These are phyloP conservation scores for Hydrozoanthus tunicans DNA, from an alignment of 64 coral and sea anemone genomes.

Conservation along the genomic window DNA sequence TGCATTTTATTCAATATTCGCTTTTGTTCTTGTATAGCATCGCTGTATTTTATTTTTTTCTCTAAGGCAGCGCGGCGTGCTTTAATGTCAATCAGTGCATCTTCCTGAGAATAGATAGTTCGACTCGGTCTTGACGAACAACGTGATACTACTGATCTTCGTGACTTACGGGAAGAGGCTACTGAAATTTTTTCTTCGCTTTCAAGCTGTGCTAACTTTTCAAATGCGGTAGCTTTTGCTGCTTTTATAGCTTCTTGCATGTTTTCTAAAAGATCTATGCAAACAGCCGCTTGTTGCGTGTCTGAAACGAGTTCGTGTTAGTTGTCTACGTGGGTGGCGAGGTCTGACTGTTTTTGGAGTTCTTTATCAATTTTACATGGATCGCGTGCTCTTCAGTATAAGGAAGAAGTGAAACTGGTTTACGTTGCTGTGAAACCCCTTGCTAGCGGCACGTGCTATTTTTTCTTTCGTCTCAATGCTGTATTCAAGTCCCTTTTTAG, in stretches of 20 bases:
- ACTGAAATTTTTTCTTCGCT: constrained; percentile 42
- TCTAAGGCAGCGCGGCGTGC: too few relatives aligned
- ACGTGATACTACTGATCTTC: constrained; percentile 28
- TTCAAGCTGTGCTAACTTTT: constrained; percentile 32
- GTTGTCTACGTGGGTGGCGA: constrained; percentile 37
- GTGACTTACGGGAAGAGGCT: constrained; percentile 22
- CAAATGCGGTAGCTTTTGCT: constrained; percentile 15
- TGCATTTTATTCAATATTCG: constrained; percentile 39
- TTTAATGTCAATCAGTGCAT: constrained; percentile 35
- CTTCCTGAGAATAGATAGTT: constrained; percentile 33
- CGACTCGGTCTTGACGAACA: constrained; percentile 34
- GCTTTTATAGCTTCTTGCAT: constrained; percentile 42
- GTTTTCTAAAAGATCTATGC: constrained; percentile 25
- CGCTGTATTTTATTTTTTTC: constrained; percentile 51
- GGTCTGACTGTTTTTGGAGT: constrained; percentile 3
- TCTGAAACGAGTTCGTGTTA: constrained; percentile 18
- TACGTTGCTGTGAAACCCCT: constrained; percentile 21
- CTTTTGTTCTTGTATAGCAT: constrained; percentile 56
- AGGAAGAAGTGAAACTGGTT: constrained; percentile 26
- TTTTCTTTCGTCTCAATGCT: constrained; percentile 40
- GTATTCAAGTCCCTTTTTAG: constrained; percentile 19
- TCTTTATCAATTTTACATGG: constrained; percentile 15
- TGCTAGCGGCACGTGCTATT: constrained; percentile 39
- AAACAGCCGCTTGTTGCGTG: constrained; percentile 33
- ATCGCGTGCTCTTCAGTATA: constrained; percentile 15